Evolutionary conservation across 1,140 invertebrate species (phyloP).

Genomic region (Drosophila athabasca): DNA sequence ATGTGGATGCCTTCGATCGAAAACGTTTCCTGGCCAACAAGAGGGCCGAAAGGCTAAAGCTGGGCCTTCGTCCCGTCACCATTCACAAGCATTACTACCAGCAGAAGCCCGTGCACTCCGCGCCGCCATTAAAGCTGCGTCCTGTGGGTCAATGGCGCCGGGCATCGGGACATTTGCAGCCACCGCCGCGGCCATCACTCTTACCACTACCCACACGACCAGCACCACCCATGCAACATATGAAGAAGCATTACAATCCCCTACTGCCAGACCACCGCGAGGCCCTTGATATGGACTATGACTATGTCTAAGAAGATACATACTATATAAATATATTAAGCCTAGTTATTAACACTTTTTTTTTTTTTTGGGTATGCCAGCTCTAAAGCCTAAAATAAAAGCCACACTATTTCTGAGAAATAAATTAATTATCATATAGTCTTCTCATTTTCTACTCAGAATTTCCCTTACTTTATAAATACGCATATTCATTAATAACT

Average conservation of each 20-base stretch:
- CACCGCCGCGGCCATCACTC: background rate
- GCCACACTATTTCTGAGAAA: too few relatives aligned
- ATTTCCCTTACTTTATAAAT: too few relatives aligned
- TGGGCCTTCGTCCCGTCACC: conserved; percentile 64
- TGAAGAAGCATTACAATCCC: conserved; percentile 35
- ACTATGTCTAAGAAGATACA: conserved; percentile 2
- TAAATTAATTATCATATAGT: too few relatives aligned
- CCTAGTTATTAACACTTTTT: too few relatives aligned
- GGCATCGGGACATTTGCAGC: background rate
- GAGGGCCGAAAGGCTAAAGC: conserved; percentile 56
- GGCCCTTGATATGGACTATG: conserved; percentile 11
- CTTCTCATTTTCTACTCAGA: too few relatives aligned
- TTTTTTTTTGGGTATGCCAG: too few relatives aligned
- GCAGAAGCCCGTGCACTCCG: conserved; percentile 57
- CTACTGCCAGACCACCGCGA: conserved; percentile 43
- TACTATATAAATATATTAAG: too few relatives aligned
- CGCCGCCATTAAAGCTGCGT: conserved; percentile 45
- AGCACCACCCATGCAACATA: background rate
- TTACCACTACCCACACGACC: background rate
- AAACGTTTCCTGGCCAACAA: conserved; percentile 52
- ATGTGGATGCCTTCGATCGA: conserved; percentile 60
- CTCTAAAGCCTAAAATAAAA: too few relatives aligned
- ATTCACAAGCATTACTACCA: conserved; percentile 80
- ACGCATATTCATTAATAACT: too few relatives aligned
- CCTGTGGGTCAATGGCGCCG: conserved; percentile 47